Percentiles rank a stretch among this genome's conserved stretches.
These are phyloP conservation scores for Trachelus troglodyta DNA, from an alignment of 2,888 invertebrate genomes.

Conservation along the genomic window DNA sequence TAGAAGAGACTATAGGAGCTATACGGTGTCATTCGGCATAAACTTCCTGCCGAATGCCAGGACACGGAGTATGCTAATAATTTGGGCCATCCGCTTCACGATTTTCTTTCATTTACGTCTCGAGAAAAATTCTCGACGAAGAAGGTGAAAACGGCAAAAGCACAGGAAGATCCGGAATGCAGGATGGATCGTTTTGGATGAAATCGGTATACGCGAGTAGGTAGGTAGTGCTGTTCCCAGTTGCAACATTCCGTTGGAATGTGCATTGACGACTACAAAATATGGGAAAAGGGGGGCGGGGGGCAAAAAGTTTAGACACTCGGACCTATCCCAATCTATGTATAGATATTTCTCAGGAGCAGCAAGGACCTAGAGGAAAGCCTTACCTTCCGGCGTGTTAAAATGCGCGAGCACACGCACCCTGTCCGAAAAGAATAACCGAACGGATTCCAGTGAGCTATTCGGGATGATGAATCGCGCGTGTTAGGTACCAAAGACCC, in stretches of 20 bases:
- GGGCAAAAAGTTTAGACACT: not conserved
- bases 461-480: conserved; percentile 45
- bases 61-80: conserved; percentile 58
- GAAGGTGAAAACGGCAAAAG: not conserved
- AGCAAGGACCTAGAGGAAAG: conserved; percentile 30
- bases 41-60: conserved; percentile 55
- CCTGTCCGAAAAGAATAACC: conserved; percentile 31
- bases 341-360: not conserved
- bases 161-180: not conserved
- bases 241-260: not conserved
- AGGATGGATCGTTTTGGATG: not conserved
- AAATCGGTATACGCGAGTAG: not conserved
- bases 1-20: not conserved
- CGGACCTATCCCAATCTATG: not conserved
- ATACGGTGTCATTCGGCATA: conserved; percentile 30
- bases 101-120: conserved; percentile 38
- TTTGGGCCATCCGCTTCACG: conserved; percentile 35
- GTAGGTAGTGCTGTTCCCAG: not conserved
- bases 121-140: not conserved
- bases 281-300: not conserved
- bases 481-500: conserved; percentile 11
- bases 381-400: conserved; percentile 26
- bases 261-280: not conserved
- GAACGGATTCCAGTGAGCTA: conserved; percentile 36
- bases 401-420: conserved; percentile 49